Base-by-base conservation (phyloP, 1,140 invertebrate species). In the Drosophila gunungcola region DNA sequence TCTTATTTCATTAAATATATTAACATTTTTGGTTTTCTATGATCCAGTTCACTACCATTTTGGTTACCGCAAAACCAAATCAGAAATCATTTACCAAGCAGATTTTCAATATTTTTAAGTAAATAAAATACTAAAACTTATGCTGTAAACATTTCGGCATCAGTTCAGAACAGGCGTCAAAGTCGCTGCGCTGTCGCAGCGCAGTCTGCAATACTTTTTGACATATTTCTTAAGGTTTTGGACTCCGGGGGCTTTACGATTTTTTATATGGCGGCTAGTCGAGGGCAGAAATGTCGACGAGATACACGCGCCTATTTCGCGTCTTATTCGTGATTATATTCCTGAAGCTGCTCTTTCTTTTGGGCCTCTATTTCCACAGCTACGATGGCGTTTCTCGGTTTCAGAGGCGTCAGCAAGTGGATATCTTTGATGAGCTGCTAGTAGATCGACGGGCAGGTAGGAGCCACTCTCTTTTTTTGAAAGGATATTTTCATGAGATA, bases 311-410 rank as follows among this genome's bases (percentile, higher is more conserved):
- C 21, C 60, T 84, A 2, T 60, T 69, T 13, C 70, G 72, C 29
- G 55, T 81, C 25, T 41, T 85, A 0, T 74, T 86, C 25, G 36
- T 70, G 6, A 78, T 85, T 4, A 63, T 85, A n/a, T 56, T 57
- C 39, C 38, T 81, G 6, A 85, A 85, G 21, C 21, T 85, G 1
- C 57, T 78, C 29, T 56, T 86, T 29, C 25, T 85, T 12, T 6
- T 85, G 4, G 45, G 25, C 11, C 38, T 86, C 0, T 73, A 74
- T n/a, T 6, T 25, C 10, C 25, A 72, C 11, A 78, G 67, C 2
- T 60, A 41, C 36, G 55, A 49, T 36, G 45, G 7, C 6, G 4
- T 4, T 1, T 11, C 42, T 2, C 12, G 32, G 7, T 1, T 45
- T 4, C 16, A 4, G 1, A 11, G 54, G 34, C 3, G 34, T 5